Percentiles rank a stretch among this genome's conserved stretches.
Conservation (phyloP, 2,113 vertebrate genomes). For the Macquaria australasica region DNA sequence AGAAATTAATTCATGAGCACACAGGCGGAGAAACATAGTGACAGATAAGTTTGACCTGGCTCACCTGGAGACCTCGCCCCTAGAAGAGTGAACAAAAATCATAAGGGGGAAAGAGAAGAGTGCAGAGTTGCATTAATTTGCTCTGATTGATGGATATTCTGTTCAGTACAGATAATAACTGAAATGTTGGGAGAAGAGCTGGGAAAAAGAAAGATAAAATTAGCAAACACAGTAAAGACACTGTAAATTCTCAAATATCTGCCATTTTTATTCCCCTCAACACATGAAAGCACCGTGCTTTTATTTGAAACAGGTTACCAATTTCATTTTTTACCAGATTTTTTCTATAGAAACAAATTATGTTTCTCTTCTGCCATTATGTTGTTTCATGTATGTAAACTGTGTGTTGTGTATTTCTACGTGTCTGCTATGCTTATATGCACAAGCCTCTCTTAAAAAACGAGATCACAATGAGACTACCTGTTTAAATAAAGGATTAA, state of each 20-base stretch:
- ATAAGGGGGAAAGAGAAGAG: constrained; percentile 65
- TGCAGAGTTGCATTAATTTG: constrained; percentile 44
- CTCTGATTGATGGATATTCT: constrained; percentile 32
- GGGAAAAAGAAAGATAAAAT: constrained; percentile 36
- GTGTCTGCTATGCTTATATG: neutral
- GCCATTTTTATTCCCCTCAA: neutral
- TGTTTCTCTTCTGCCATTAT: too few species aligned
- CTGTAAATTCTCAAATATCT: constrained; percentile 53
- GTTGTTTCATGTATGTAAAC: neutral
- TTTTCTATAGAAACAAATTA: neutral
- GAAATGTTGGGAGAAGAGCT: constrained; percentile 33
- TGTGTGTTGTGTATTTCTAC: neutral
- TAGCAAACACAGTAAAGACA: constrained; percentile 8
- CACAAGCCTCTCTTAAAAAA: neutral
- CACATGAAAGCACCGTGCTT: neutral
- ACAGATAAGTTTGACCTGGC: constrained; percentile 68
- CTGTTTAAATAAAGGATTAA: neutral
- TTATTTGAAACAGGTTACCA: neutral
- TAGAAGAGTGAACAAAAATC: constrained; percentile 56
- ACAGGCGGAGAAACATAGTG: constrained; percentile 15
- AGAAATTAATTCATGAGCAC: constrained; percentile 32
- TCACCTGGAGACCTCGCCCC: constrained; percentile 84
- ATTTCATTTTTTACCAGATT: neutral
- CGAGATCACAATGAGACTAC: neutral
- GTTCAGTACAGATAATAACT: constrained; percentile 34